Base-by-base conservation (phyloP, 2,113 vertebrate genomes). In the Embiotoca jacksoni region DNA sequence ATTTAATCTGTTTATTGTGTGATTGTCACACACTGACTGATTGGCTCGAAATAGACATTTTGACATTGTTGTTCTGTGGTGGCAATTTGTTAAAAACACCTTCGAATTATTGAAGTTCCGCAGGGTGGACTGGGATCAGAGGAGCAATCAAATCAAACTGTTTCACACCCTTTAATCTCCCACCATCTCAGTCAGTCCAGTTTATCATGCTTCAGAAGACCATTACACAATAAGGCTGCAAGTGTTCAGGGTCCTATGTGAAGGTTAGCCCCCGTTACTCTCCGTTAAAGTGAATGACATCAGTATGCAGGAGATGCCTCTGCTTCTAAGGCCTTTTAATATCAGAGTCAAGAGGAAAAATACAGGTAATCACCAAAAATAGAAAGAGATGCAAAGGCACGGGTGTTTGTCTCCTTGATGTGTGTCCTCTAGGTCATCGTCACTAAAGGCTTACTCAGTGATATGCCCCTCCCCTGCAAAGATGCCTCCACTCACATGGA, bases 311-410 rank as follows among this genome's bases (percentile, higher is more conserved):
- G 23, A 53, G 72, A 14, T 32, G 72, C 15, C 32, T n/a, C n/a
- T 44, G 36, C 33, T 61, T 69, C 36, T 36, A 64, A 72, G 61
- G 60, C 15, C 33, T 71, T 59, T 37, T 67, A 23, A 80, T 65
- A 15, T 15, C 9, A 72, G 54, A 73, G 33, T 30, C 7, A 50
- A 41, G 53, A 76, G 11, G 31, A 63, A 69, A 47, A 88, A 66
- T 80, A 74, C 10, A 35, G 44, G 44, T 68, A 70, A 83, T 87
- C 83, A 83, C 54, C 35, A 72, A 58, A 59, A 54, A 75, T 2
- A 78, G 37, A 73, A 50, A 55, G 36, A 63, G 36, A 77, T 37
- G 58, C 37, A 60, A 54, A 75, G 37, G 37, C 37, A 49, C 49
- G 59, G 16, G 50, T 31, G 74, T 39, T n/a, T 61, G 35, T 62